Percentiles rank a stretch among this genome's conserved stretches.
Conservation (phyloP, 2,888 invertebrate species). For the Azorinus chamasolen region DNA sequence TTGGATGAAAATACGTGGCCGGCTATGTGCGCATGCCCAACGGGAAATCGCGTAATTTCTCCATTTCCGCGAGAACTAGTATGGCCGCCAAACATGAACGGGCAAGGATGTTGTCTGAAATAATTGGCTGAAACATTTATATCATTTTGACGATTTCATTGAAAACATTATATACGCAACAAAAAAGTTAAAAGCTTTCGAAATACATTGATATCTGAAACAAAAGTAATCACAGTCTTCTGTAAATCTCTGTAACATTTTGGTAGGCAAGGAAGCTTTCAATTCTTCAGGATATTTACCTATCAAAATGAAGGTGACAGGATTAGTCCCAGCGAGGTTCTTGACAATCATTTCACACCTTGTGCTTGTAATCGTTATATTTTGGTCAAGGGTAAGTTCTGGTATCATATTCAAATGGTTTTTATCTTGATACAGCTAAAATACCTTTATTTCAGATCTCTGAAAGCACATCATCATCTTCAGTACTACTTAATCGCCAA, state of each 20-base stretch:
- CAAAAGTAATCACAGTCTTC: too few species aligned
- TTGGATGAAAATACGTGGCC: constrained; percentile 78
- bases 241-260: too few species aligned
- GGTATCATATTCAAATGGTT: too few species aligned
- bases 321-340: constrained; percentile 90
- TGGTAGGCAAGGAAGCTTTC: constrained; percentile 48
- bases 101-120: constrained; percentile 14
- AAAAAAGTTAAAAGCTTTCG: too few species aligned
- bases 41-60: constrained; percentile 56
- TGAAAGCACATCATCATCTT: too few species aligned
- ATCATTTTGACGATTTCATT: too few species aligned
- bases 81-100: constrained; percentile 64
- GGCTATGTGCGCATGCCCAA: constrained; percentile 68
- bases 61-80: constrained; percentile 29
- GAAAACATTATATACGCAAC: too few species aligned
- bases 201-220: too few species aligned
- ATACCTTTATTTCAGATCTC: too few species aligned
- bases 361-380: constrained; percentile 89
- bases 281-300: background rate
- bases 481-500: too few species aligned
- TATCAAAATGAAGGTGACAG: constrained; percentile 78
- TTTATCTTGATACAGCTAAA: too few species aligned
- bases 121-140: too few species aligned
- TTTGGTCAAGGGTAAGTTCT: constrained; percentile 89
- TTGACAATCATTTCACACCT: constrained; percentile 91